A percentile compares a stretch with the other conserved stretches of the same genome.
Evolutionary conservation across 2,113 vertebrate species (phyloP).

Genomic region (Hemicordylus capensis): DNA sequence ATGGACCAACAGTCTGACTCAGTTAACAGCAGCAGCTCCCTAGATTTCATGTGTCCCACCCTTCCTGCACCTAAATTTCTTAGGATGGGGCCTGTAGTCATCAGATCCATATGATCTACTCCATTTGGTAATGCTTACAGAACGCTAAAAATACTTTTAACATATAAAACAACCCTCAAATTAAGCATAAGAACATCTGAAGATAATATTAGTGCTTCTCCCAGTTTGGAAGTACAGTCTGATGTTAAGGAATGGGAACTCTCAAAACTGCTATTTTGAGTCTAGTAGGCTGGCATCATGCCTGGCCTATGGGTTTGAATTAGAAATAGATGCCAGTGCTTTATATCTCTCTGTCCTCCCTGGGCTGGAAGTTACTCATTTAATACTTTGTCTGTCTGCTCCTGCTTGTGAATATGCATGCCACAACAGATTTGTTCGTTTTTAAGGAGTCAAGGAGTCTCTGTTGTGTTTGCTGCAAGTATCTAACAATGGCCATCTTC

Average conservation of each 20-base stretch:
- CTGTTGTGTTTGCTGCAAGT: too few relatives aligned
- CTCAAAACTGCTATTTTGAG: constrained; percentile 38
- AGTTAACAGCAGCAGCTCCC: too few relatives aligned
- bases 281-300: neutral
- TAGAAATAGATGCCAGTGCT: constrained; percentile 5
- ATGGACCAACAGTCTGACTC: too few relatives aligned
- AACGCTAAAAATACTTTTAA: neutral
- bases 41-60: too few relatives aligned
- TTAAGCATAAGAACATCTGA: constrained; percentile 11
- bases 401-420: neutral
- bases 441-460: neutral
- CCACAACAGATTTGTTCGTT: neutral
- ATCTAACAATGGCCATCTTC: too few relatives aligned
- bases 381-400: neutral
- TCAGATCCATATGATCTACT: neutral
- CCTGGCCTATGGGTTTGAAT: constrained; percentile 1
- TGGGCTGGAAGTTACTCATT: neutral
- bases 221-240: constrained; percentile 22
- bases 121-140: neutral
- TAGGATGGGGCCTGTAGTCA: neutral
- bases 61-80: neutral
- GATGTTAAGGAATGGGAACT: constrained; percentile 16
- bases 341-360: neutral
- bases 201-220: constrained; percentile 28
- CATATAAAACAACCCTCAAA: neutral